A percentile compares a stretch with the other conserved stretches of the same genome.
These are phyloP conservation scores for Patella vulgata DNA, from an alignment of 1,140 invertebrate species.

Conservation along the genomic window DNA sequence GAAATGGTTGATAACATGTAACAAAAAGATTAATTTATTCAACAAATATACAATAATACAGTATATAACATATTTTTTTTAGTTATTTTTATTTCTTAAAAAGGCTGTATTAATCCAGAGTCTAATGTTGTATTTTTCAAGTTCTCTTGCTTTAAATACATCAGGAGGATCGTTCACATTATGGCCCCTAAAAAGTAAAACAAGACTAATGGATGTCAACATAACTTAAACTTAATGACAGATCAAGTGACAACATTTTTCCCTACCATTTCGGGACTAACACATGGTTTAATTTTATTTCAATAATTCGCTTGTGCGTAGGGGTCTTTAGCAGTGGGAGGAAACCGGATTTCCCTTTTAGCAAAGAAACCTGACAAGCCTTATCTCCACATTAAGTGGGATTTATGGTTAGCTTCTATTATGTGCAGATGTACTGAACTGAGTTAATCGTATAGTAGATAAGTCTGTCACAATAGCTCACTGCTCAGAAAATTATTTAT, in stretches of 20 bases:
- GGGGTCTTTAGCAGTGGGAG: no score
- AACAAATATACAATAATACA: no score
- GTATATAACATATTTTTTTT: no score
- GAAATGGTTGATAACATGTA: no score
- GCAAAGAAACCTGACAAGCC: neutral
- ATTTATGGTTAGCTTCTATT: neutral
- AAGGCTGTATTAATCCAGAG: slow-evolving; percentile 73
- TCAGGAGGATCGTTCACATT: slow-evolving; percentile 77
- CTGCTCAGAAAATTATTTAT: neutral
- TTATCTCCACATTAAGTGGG: neutral
- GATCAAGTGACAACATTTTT: neutral
- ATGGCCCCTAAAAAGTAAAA: slow-evolving; percentile 67
- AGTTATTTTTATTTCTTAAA: no score
- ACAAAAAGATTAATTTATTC: no score
- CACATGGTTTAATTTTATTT: no score
- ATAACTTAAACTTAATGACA: neutral
- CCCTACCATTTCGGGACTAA: no score
- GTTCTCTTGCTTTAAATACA: slow-evolving; percentile 75
- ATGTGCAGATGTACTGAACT: neutral
- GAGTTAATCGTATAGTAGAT: neutral
- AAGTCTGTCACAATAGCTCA: neutral
- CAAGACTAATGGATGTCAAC: neutral
- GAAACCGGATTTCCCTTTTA: no score
- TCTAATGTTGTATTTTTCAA: slow-evolving; percentile 75
- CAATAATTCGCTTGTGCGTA: no score